Evolutionary conservation across 2,797 vertebrate genomes (phyloP).

Genomic region (Notamacropus eugenii): DNA sequence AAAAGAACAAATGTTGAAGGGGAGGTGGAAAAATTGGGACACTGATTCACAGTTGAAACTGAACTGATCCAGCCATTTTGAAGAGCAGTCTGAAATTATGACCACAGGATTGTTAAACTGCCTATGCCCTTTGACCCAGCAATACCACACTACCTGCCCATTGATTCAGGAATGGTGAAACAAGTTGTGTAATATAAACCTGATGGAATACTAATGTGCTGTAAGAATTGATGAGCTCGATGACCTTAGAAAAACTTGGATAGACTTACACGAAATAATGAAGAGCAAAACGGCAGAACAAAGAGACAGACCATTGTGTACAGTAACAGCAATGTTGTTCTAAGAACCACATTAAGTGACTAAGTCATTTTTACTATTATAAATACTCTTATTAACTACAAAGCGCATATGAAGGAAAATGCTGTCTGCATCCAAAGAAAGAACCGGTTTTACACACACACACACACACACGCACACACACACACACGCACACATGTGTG

Average conservation of each 20-base stretch:
- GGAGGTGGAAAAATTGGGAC: no score
- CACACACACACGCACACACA: no score
- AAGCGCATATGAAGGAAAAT: no score
- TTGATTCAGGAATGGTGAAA: background rate
- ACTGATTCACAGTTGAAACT: background rate
- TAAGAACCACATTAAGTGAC: background rate
- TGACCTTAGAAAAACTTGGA: background rate
- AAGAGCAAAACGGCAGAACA: background rate
- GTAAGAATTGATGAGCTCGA: background rate
- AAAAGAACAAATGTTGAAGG: no score
- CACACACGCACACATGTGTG: no score
- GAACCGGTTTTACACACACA: no score
- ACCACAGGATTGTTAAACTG: background rate
- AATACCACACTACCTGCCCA: background rate
- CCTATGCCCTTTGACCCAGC: background rate
- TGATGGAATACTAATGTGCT: background rate
- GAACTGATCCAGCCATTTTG: background rate
- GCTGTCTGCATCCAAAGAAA: no score
- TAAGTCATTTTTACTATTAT: background rate
- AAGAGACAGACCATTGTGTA: background rate
- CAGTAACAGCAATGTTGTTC: background rate
- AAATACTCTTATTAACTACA: no score
- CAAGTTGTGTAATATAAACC: background rate
- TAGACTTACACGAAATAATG: background rate
- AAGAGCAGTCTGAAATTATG: background rate